Evolutionary conservation across 2,888 invertebrate genomes (phyloP).

Genomic region (Platynereis dumerilii): DNA sequence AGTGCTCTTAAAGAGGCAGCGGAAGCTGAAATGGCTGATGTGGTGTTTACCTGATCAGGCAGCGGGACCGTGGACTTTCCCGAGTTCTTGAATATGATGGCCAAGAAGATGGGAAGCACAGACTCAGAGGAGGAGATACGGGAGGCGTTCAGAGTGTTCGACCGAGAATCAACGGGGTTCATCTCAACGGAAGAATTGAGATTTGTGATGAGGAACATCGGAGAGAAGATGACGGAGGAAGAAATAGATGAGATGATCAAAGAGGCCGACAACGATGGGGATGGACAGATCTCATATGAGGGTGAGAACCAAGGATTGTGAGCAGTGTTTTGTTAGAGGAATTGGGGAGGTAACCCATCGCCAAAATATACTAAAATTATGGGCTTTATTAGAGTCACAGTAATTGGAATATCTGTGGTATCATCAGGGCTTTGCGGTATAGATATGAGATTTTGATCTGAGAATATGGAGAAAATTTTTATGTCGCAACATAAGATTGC

Average conservation of each 20-base stretch:
- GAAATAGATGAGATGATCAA: conserved; percentile 9
- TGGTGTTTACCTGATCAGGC: conserved; percentile 68
- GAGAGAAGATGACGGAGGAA: conserved; percentile 6
- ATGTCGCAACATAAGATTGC: no score
- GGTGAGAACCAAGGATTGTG: conserved; percentile 1
- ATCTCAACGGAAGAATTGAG: conserved; percentile 90
- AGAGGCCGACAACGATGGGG: background rate
- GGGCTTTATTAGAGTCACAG: no score
- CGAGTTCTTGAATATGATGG: conserved; percentile 99
- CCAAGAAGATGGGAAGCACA: conserved; percentile 99
- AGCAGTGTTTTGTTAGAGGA: no score
- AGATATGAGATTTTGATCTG: no score
- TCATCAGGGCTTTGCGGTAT: no score
- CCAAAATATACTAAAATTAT: no score
- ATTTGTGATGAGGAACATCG: conserved; percentile 7
- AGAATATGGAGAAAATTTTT: no score
- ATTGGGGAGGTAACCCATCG: no score
- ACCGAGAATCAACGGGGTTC: conserved; percentile 99
- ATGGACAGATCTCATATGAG: conserved; percentile 1
- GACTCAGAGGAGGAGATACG: conserved; percentile 98
- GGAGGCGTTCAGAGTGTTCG: conserved; percentile 97
- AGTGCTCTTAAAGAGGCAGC: no score
- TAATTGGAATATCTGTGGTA: no score
- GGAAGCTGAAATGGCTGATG: no score
- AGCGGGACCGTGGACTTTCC: conserved; percentile 99